Conservation (phyloP, 2,888 invertebrate genomes). For the Acrobasis consociella region DNA sequence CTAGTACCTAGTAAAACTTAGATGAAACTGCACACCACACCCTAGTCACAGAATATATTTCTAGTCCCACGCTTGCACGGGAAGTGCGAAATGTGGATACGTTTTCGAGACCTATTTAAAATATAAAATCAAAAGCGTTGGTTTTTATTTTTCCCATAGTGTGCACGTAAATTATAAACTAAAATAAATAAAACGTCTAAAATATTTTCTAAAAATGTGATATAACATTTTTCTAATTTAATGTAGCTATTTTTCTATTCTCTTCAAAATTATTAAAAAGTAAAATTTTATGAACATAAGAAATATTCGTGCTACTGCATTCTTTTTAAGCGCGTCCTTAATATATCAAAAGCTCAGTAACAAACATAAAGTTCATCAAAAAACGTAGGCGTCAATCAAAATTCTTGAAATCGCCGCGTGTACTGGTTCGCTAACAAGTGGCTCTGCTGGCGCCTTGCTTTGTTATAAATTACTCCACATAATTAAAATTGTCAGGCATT, state of each 20-base stretch:
- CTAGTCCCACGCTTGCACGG: constrained; percentile 32
- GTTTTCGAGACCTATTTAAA: not conserved
- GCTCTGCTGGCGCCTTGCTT: constrained; percentile 13
- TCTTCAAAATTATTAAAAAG: not conserved
- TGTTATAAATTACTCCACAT: constrained; percentile 18
- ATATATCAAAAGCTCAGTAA: constrained; percentile 12
- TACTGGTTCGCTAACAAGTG: constrained; percentile 17
- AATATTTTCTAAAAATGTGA: too few relatives aligned
- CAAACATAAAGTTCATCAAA: constrained; percentile 12
- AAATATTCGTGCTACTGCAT: constrained; percentile 1
- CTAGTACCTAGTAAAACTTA: not conserved
- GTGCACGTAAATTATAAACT: too few relatives aligned
- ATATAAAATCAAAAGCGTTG: not conserved
- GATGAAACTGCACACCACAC: constrained; percentile 18
- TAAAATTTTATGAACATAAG: not conserved
- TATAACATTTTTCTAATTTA: not conserved
- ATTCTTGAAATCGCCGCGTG: constrained; percentile 15
- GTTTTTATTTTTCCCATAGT: not conserved
- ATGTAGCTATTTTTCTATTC: not conserved
- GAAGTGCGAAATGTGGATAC: constrained; percentile 13
- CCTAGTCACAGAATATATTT: constrained; percentile 19
- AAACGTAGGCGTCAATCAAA: constrained; percentile 20
- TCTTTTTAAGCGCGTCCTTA: constrained; percentile 2
- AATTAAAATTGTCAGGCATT: constrained; percentile 21
- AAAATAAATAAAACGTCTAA: too few relatives aligned